These are phyloP conservation scores for Nothura maculosa DNA, from an alignment of 2,797 vertebrate species.

Conservation along the genomic window DNA sequence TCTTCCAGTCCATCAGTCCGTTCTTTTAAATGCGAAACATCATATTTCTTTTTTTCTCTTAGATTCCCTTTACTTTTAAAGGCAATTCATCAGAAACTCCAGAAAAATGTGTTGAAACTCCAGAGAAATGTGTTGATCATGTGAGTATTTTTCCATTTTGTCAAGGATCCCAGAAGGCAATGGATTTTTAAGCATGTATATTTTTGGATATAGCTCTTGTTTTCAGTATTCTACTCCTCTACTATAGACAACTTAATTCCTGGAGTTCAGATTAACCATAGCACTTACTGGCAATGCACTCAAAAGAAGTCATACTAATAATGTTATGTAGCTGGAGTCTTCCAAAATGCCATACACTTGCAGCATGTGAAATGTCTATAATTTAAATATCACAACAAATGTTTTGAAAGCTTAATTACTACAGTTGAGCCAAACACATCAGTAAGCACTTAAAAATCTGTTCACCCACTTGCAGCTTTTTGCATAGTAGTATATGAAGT, in stretches of 20 bases:
- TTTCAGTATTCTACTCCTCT: not conserved
- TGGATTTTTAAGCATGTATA: not conserved
- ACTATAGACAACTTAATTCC: not conserved
- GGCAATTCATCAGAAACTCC: not conserved
- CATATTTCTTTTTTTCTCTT: too few relatives aligned
- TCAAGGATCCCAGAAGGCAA: not conserved
- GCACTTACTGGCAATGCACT: not conserved
- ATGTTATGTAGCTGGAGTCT: not conserved
- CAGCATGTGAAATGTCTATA: not conserved
- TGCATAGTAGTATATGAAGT: not conserved
- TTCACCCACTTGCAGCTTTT: not conserved
- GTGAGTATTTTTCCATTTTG: not conserved
- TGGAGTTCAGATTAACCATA: not conserved
- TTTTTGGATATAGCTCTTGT: not conserved
- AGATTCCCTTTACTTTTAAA: not conserved
- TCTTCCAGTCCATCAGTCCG: not conserved
- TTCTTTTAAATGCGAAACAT: not conserved
- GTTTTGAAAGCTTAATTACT: not conserved
- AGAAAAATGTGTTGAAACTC: not conserved
- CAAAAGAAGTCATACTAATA: not conserved
- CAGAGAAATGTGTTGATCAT: not conserved
- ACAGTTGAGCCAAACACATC: not conserved
- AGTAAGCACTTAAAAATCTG: not conserved
- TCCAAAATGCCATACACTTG: not conserved
- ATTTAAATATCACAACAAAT: not conserved